phyloP scores from a whole-genome alignment of 1,140 invertebrate genomes.

The Drosophila baimaii region DNA sequence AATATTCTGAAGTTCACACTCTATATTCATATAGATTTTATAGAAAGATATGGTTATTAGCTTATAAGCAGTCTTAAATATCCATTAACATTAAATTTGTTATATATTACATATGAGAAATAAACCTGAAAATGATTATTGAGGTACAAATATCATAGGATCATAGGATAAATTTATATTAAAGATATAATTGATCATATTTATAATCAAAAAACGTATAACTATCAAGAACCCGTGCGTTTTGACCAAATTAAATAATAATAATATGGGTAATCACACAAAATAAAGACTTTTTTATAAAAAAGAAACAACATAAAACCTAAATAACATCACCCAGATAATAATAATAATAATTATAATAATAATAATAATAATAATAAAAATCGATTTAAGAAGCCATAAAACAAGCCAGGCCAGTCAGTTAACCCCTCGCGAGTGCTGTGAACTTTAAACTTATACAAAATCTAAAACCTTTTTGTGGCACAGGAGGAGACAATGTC shows the following conservation, averaged over 20 bases:
- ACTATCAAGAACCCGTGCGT: background rate
- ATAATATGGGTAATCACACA: background rate
- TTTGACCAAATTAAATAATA: background rate
- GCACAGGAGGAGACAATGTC: slow-evolving; percentile 64
- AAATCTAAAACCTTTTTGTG: slow-evolving; percentile 11
- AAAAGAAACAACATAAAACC: background rate
- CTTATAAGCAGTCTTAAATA: too few relatives aligned
- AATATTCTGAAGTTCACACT: too few relatives aligned
- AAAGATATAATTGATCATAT: too few relatives aligned
- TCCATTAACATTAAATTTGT: too few relatives aligned
- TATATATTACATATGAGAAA: too few relatives aligned
- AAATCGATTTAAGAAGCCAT: background rate
- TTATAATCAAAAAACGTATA: background rate
- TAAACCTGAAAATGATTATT: too few relatives aligned
- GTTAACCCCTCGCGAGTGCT: slow-evolving; percentile 5
- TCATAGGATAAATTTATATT: too few relatives aligned
- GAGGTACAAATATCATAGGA: too few relatives aligned
- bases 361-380: background rate
- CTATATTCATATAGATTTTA: too few relatives aligned
- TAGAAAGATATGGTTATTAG: too few relatives aligned
- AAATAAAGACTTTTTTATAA: background rate
- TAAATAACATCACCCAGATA: too few relatives aligned
- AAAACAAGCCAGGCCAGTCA: slow-evolving; percentile 13
- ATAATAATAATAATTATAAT: background rate
- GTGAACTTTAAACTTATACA: background rate